Evolutionary conservation across 1,140 invertebrate genomes (phyloP).

Genomic region (Drosophila subpulchrella): DNA sequence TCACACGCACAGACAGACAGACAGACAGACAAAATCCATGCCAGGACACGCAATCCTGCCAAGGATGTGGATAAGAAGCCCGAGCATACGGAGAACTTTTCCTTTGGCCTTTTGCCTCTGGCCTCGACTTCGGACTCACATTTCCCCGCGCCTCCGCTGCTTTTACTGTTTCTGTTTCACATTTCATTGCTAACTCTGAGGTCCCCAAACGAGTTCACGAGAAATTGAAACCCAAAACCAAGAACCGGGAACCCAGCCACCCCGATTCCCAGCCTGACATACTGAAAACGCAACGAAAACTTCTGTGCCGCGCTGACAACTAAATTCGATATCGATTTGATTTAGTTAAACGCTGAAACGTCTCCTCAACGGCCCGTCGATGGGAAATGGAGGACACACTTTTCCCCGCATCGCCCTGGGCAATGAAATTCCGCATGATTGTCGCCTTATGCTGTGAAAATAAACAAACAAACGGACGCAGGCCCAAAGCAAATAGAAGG

Average conservation of each 20-base stretch:
- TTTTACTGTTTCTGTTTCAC: constrained; percentile 63
- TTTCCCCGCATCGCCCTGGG: constrained; percentile 25
- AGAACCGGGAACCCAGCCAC: constrained; percentile 10
- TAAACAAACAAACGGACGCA: constrained; percentile 54
- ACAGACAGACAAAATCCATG: constrained; percentile 36
- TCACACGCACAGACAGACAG: constrained; percentile 63
- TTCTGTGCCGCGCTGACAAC: constrained; percentile 69
- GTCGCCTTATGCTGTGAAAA: constrained; percentile 76
- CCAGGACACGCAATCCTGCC: constrained; percentile 34
- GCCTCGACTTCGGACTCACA: constrained; percentile 22
- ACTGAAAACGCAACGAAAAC: constrained; percentile 58
- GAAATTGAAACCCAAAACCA: constrained; percentile 71
- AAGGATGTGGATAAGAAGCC: constrained; percentile 15
- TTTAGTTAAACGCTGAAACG: constrained; percentile 74
- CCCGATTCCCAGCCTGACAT: constrained; percentile 44
- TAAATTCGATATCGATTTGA: constrained; percentile 81
- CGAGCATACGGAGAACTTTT: constrained; percentile 29
- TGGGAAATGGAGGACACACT: constrained; percentile 5
- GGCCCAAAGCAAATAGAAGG: constrained; percentile 51
- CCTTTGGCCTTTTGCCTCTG: constrained; percentile 35
- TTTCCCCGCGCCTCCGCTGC: neutral
- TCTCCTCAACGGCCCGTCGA: constrained; percentile 36
- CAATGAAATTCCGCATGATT: constrained; percentile 71
- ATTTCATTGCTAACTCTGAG: constrained; percentile 63
- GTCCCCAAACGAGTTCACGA: constrained; percentile 50